These are phyloP conservation scores for Mobula hypostoma DNA, from an alignment of 2,113 vertebrate genomes.

Conservation along the genomic window DNA sequence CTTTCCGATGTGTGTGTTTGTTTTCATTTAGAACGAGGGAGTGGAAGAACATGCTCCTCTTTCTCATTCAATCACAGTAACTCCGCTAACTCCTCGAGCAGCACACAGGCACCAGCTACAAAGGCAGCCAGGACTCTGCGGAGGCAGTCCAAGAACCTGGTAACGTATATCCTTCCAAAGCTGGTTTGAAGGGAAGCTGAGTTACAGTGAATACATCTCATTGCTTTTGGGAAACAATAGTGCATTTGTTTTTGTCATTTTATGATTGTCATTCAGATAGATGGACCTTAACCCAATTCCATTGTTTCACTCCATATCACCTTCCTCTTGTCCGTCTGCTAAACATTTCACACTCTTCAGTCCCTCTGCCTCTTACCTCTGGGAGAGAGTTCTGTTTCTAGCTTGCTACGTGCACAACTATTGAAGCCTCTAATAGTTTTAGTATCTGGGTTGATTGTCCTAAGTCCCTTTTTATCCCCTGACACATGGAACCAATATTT, in stretches of 20 bases:
- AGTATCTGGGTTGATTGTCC: no score
- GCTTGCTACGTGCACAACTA: no score
- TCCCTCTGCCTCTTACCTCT: not conserved
- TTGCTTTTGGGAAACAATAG: not conserved
- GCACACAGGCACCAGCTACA: constrained; percentile 44
- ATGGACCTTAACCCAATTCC: not conserved
- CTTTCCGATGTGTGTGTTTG: constrained; percentile 30
- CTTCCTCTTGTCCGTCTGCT: not conserved
- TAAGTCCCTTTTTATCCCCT: no score
- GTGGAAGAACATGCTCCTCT: constrained; percentile 70
- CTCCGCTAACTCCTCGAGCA: constrained; percentile 53
- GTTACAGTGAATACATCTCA: not conserved
- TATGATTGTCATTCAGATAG: not conserved
- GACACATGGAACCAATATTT: not conserved
- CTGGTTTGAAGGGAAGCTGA: not conserved
- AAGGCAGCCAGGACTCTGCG: constrained; percentile 60
- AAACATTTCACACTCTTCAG: not conserved
- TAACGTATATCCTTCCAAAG: constrained; percentile 46
- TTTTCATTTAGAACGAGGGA: constrained; percentile 60
- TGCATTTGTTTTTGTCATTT: not conserved
- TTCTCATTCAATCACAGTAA: constrained; percentile 58
- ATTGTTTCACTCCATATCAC: no score
- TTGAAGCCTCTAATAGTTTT: no score
- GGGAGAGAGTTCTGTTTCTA: not conserved
- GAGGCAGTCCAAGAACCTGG: constrained; percentile 76